These are phyloP conservation scores for Sinopyrophorus schimmeli DNA, from an alignment of 2,888 invertebrate genomes.

Conservation along the genomic window DNA sequence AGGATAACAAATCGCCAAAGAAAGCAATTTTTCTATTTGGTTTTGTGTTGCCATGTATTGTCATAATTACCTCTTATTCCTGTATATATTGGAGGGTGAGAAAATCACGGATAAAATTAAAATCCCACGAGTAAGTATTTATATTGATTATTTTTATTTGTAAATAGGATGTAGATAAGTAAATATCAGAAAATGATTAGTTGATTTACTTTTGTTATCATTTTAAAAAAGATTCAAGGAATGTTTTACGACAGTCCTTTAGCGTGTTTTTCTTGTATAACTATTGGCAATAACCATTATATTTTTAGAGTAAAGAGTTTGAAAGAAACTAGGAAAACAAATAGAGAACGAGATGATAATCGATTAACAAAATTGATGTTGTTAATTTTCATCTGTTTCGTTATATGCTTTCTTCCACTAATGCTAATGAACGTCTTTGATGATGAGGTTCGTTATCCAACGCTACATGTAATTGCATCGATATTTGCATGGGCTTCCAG, in stretches of 20 bases:
- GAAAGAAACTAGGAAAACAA: conserved; percentile 39
- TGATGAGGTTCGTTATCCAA: conserved; percentile 73
- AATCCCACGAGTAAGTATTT: conserved; percentile 67
- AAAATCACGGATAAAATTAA: conserved; percentile 72
- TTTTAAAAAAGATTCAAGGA: too few species aligned
- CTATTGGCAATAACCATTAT: not conserved
- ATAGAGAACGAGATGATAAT: conserved; percentile 69
- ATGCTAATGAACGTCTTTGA: conserved; percentile 89
- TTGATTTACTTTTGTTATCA: too few species aligned
- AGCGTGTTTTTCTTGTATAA: too few species aligned
- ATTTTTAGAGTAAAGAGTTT: conserved; percentile 42
- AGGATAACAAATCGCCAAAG: conserved; percentile 79
- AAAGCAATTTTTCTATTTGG: conserved; percentile 82
- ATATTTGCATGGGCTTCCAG: conserved; percentile 89
- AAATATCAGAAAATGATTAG: too few species aligned
- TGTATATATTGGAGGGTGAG: conserved; percentile 83
- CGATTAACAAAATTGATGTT: conserved; percentile 85
- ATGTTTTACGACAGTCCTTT: too few species aligned
- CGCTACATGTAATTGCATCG: conserved; percentile 80
- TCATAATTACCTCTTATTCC: conserved; percentile 82
- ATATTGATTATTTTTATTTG: not conserved
- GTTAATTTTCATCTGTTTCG: conserved; percentile 83
- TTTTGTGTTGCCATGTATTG: conserved; percentile 80
- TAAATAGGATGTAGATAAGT: too few species aligned
- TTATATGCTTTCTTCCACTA: conserved; percentile 83